A percentile compares a stretch with the other conserved stretches of the same genome.
Conservation (phyloP, 2,797 vertebrate species). For the Bradypodion pumilum region DNA sequence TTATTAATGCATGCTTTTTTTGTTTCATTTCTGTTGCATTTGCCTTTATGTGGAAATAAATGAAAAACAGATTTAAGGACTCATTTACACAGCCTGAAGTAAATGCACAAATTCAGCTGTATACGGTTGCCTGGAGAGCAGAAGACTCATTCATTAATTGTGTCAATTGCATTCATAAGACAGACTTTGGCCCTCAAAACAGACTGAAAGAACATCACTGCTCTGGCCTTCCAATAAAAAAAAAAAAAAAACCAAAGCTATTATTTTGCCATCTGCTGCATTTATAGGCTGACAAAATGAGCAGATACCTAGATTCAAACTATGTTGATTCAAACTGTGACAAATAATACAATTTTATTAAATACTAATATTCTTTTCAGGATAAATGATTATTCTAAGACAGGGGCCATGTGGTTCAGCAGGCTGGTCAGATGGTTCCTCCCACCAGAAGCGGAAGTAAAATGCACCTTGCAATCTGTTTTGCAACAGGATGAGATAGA, state of each 20-base stretch:
- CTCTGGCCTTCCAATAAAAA: conserved; percentile 4
- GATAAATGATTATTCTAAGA: conserved; percentile 27
- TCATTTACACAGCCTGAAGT: conserved; percentile 72
- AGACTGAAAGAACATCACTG: conserved; percentile 73
- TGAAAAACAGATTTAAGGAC: conserved; percentile 73
- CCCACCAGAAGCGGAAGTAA: too few relatives aligned
- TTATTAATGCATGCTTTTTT: conserved; percentile 64
- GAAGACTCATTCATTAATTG: conserved; percentile 78
- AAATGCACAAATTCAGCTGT: conserved; percentile 74
- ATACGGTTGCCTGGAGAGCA: conserved; percentile 72
- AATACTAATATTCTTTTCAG: conserved; percentile 14
- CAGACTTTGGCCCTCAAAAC: conserved; percentile 79
- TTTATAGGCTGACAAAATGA: conserved; percentile 6
- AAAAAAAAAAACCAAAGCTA: conserved; percentile 12
- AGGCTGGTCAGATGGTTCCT: too few relatives aligned
- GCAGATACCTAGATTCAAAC: conserved; percentile 16
- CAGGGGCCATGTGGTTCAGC: too few relatives aligned
- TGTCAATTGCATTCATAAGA: conserved; percentile 75
- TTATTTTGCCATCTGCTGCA: conserved; percentile 24
- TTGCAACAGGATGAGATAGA: too few relatives aligned
- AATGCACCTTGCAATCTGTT: too few relatives aligned
- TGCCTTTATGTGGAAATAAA: conserved; percentile 65
- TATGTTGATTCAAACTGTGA: conserved; percentile 3
- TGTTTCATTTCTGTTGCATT: conserved; percentile 55
- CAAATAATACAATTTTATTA: conserved; percentile 41